phyloP scores from a whole-genome alignment of 2,888 invertebrate genomes.

The Caradrina kadenii region DNA sequence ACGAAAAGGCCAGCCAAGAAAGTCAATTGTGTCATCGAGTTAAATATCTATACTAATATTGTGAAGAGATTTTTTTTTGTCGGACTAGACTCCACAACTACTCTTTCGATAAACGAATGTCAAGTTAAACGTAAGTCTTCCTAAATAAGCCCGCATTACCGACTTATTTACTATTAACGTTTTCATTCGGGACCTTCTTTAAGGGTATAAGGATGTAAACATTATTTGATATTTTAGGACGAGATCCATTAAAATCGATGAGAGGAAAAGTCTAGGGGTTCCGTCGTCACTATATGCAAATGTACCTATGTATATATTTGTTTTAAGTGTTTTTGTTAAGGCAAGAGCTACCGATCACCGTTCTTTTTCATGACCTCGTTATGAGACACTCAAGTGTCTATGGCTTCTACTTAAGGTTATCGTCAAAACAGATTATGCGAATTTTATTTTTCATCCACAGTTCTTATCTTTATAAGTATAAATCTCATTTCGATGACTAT shows the following conservation, averaged over 20 bases:
- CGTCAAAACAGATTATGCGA: slow-evolving; percentile 28
- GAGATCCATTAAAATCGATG: slow-evolving; percentile 71
- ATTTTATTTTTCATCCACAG: slow-evolving; percentile 16
- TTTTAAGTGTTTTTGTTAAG: slow-evolving; percentile 39
- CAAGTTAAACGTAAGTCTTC: neutral
- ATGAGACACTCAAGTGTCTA: slow-evolving; percentile 36
- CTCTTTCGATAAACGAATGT: too few species aligned
- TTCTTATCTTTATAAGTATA: slow-evolving; percentile 10
- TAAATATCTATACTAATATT: too few species aligned
- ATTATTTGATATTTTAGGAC: slow-evolving; percentile 78
- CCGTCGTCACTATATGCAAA: slow-evolving; percentile 26
- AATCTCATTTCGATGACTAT: neutral
- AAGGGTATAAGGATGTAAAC: slow-evolving; percentile 61
- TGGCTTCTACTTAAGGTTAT: slow-evolving; percentile 18
- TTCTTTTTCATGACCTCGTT: slow-evolving; percentile 48
- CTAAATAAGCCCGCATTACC: neutral
- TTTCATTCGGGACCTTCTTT: slow-evolving; percentile 25
- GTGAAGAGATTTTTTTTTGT: too few species aligned
- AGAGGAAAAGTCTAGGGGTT: slow-evolving; percentile 61
- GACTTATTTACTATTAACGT: slow-evolving; percentile 43
- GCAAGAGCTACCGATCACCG: slow-evolving; percentile 30
- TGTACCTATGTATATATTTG: slow-evolving; percentile 9
- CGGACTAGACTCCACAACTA: too few species aligned
- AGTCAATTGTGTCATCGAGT: too few species aligned
- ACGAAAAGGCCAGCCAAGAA: too few species aligned